Percentiles rank a stretch among this genome's conserved stretches.
Conservation (phyloP, 2,888 invertebrate genomes). For the Heliconius hortense region DNA sequence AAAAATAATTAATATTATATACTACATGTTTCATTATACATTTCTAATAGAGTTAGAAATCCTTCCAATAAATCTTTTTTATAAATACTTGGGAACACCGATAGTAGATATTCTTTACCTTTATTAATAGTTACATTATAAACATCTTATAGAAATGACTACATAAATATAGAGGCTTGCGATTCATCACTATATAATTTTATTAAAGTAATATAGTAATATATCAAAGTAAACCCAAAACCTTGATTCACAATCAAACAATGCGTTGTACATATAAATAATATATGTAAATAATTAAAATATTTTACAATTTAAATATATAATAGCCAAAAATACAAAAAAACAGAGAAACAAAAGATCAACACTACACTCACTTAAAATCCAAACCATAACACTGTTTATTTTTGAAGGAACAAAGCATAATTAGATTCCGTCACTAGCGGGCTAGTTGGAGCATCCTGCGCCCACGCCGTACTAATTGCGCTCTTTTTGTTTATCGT, state of each 20-base stretch:
- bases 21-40: neutral
- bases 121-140: too few species aligned
- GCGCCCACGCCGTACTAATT: constrained; percentile 75
- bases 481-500: constrained; percentile 77
- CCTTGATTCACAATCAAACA: too few species aligned
- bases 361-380: constrained; percentile 27
- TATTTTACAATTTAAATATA: too few species aligned
- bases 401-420: constrained; percentile 48
- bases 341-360: neutral
- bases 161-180: neutral
- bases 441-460: constrained; percentile 61
- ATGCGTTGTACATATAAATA: too few species aligned
- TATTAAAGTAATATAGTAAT: too few species aligned
- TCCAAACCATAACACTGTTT: constrained; percentile 42
- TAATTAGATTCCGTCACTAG: constrained; percentile 59
- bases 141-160: neutral
- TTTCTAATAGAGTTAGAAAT: too few species aligned
- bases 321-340: neutral
- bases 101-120: neutral
- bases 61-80: neutral
- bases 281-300: too few species aligned
- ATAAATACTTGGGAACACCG: neutral
- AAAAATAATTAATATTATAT: neutral
- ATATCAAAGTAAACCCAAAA: too few species aligned
- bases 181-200: neutral